Conservation (phyloP, 1,140 invertebrate species). For the Stegodyphus dumicola region DNA sequence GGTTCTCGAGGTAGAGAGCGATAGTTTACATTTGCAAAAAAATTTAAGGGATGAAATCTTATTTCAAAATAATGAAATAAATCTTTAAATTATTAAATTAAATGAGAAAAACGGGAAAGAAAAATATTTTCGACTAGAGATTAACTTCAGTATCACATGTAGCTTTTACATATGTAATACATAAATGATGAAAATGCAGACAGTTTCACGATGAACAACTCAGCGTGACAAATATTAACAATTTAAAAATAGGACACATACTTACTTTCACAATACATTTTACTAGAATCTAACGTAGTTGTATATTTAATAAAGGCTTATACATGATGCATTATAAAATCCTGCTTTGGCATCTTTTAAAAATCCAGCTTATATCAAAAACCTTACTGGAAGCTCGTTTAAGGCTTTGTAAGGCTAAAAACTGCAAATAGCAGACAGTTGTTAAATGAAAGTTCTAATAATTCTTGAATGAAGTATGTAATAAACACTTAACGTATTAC, state of each 20-base stretch:
- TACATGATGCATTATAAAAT: slow-evolving; percentile 5
- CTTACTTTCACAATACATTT: slow-evolving; percentile 11
- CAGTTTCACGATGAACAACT: background rate
- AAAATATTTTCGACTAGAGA: slow-evolving; percentile 36
- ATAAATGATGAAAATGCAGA: slow-evolving; percentile 29
- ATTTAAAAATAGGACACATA: slow-evolving; percentile 30
- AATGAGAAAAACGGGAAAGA: background rate
- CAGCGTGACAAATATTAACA: slow-evolving; percentile 18
- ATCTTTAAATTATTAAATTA: background rate
- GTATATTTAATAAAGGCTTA: slow-evolving; percentile 38
- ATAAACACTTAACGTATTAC: background rate
- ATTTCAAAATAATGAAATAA: background rate
- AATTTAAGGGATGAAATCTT: no score
- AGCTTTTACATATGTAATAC: slow-evolving; percentile 39
- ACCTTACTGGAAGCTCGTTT: background rate
- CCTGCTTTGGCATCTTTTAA: slow-evolving; percentile 27
- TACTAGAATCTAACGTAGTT: slow-evolving; percentile 22
- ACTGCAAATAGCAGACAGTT: background rate
- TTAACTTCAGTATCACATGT: slow-evolving; percentile 51
- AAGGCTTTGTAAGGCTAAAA: background rate
- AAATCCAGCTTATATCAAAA: background rate
- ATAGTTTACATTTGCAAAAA: background rate
- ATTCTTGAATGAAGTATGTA: background rate
- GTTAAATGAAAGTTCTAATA: background rate
- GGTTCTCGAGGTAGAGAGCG: no score